These are phyloP conservation scores for Martes martes DNA, from an alignment of 2,113 vertebrate genomes.

Conservation along the genomic window DNA sequence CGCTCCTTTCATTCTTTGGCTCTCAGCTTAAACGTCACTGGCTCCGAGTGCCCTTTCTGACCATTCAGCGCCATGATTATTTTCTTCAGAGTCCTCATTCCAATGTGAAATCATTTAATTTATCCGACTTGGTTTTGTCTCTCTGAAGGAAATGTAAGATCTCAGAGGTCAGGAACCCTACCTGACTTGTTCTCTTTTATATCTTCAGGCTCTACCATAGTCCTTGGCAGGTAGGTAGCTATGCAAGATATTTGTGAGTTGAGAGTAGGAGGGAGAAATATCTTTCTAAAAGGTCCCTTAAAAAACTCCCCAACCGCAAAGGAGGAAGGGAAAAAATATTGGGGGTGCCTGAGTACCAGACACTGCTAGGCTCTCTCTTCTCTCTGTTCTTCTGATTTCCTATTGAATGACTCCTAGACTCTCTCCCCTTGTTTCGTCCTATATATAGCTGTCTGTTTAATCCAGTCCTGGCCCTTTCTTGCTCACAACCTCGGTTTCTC, in stretches of 20 bases:
- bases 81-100: not conserved
- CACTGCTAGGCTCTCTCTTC: not conserved
- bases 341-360: not conserved
- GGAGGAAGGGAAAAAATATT: not conserved
- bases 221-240: not conserved
- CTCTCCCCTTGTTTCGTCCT: not conserved
- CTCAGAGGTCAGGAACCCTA: not conserved
- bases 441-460: not conserved
- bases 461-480: not conserved
- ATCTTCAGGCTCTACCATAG: not conserved
- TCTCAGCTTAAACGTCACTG: not conserved
- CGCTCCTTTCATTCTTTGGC: not conserved
- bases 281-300: not conserved
- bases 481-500: not conserved
- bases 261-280: not conserved
- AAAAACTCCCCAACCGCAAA: not conserved
- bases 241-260: not conserved
- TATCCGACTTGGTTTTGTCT: not conserved
- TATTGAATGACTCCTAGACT: not conserved
- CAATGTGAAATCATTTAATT: not conserved
- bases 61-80: not conserved
- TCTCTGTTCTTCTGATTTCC: not conserved
- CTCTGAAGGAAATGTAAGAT: not conserved
- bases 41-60: not conserved
- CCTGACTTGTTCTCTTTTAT: not conserved